Evolutionary conservation across 2,888 invertebrate species (phyloP), one percentile per base, ranked within the genome.

Genomic region (Micoletzkya japonica): DNA sequence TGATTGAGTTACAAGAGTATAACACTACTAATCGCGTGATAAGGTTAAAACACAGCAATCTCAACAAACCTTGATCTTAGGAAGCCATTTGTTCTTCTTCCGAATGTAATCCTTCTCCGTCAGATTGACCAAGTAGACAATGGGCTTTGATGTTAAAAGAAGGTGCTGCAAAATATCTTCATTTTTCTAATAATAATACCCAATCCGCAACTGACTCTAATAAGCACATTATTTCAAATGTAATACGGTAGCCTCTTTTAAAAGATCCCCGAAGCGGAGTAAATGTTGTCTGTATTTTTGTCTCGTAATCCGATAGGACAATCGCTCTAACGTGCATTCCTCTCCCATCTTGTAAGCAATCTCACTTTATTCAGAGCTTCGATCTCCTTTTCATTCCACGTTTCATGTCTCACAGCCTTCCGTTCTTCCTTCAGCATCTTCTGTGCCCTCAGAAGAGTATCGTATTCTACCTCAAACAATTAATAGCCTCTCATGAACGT

Each of bases 81-180:
- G 89, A 85, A 95, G 89, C 94, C 81, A 84, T 71, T 84, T 83
- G 74, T 84, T 84, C 78, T 84, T 84, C 80, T 96, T 97, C 82
- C 95, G 91, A 82, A 94, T 94, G 87, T 94, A 99, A 88, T 98
- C 98, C 87, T 94, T 95, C 87, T 97, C 95, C 0, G 96, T 92
- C 74, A 99, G 89, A 88, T 99, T 99, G 10, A 98, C 92, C 78
- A 99, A 89, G 87, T 99, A 99, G 79, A 99, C 91, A 71, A 93
- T 92, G 0, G 98, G 98, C 87, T 99, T 99, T 0, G 96, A 92
- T 17, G 98, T 99, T 76, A 99, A 89, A 86, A 98, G 95, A 77
- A 97, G 88, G 87, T 97, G 93, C 88, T 93, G 4, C 1, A 59
- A 37, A 28, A 37, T 1, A 37, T 14, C 44, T 50, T n/a, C n/a